A percentile compares a stretch with the other conserved stretches of the same genome.
Conservation (phyloP, 2,888 invertebrate genomes). For the Anarsia innoxiella region DNA sequence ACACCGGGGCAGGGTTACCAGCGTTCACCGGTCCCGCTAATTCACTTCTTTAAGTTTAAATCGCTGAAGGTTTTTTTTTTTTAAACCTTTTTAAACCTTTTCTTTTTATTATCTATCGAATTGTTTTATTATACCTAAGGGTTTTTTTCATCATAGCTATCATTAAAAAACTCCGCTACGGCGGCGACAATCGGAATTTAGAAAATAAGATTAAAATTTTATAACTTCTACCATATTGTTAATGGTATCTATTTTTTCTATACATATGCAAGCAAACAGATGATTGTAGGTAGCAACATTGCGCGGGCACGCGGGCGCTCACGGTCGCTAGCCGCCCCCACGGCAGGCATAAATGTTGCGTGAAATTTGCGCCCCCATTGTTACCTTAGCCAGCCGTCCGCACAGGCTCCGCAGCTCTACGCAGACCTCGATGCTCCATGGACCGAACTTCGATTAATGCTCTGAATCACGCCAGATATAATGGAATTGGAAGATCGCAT, state of each 20-base stretch:
- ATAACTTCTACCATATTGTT: no score
- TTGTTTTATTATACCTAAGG: no score
- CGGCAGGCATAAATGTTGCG: constrained; percentile 60
- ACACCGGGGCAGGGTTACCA: constrained; percentile 25
- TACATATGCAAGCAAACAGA: no score
- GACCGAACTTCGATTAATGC: constrained; percentile 37
- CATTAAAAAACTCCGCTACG: no score
- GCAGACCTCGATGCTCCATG: constrained; percentile 40
- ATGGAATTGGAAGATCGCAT: constrained; percentile 3
- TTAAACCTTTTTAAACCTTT: no score
- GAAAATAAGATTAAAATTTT: no score
- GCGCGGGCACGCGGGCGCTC: background rate
- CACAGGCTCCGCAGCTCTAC: constrained; percentile 30
- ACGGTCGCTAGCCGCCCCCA: background rate
- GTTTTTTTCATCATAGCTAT: no score
- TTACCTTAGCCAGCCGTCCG: constrained; percentile 40
- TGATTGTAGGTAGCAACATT: constrained; percentile 4
- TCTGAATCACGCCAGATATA: constrained; percentile 23
- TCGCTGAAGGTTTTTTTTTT: no score
- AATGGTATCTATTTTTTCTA: no score
- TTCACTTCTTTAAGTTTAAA: no score
- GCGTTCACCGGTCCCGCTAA: constrained; percentile 22
- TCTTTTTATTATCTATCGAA: no score
- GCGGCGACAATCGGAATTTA: no score
- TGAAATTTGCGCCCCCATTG: constrained; percentile 64